Percentiles rank a stretch among this genome's conserved stretches.
Conservation (phyloP, 2,797 vertebrate species). For the Lagorchestes hirsutus region DNA sequence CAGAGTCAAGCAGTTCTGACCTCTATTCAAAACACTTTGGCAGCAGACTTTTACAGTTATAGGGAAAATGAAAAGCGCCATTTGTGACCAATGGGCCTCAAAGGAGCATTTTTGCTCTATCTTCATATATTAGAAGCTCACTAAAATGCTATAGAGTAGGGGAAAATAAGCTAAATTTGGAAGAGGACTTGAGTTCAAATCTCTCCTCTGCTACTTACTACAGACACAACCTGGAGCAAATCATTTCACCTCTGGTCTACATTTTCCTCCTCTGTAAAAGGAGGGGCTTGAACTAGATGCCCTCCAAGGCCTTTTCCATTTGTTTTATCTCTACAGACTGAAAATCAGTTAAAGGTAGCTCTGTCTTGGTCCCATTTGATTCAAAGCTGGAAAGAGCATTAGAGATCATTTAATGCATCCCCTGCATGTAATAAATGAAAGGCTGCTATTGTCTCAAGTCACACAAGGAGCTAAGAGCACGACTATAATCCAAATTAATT, state of each 20-base stretch:
- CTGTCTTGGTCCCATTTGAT: background rate
- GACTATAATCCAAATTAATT: background rate
- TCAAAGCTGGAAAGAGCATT: background rate
- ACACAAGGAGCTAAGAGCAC: background rate
- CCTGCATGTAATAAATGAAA: background rate
- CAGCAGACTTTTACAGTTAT: fast-evolving
- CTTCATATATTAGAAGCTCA: background rate
- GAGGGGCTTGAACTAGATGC: background rate
- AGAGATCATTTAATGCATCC: background rate
- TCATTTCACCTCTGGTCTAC: background rate
- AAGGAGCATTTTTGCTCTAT: background rate
- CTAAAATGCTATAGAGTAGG: background rate
- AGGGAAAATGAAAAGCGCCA: no score
- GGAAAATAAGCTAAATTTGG: background rate
- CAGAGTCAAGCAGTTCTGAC: background rate
- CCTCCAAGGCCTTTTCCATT: background rate
- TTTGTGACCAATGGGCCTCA: background rate
- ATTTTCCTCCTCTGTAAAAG: background rate
- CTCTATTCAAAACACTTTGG: background rate
- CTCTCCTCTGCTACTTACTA: background rate
- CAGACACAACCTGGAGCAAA: background rate
- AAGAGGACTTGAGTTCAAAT: background rate
- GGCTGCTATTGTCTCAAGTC: background rate
- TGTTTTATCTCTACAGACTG: background rate
- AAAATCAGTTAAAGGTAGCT: background rate